These are phyloP conservation scores for Eretmochelys imbricata DNA, from an alignment of 2,113 vertebrate species.

Conservation along the genomic window DNA sequence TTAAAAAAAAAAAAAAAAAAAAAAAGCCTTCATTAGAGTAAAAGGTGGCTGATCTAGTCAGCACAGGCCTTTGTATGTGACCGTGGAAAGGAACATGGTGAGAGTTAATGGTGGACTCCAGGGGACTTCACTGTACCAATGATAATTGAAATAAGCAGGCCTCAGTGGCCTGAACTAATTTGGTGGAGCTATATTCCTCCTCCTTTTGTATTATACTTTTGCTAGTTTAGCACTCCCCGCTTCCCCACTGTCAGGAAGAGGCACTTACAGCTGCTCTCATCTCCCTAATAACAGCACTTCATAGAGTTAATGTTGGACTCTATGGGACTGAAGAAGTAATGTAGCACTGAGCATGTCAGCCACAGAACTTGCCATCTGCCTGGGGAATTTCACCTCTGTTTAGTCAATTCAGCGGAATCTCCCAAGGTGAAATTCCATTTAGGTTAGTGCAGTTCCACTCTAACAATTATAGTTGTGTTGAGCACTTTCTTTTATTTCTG, in stretches of 20 bases:
- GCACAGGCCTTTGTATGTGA: neutral
- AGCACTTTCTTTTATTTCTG: neutral
- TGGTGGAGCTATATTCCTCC: conserved; percentile 3
- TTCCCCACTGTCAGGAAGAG: conserved; percentile 50
- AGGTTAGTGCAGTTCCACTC: conserved; percentile 24
- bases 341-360: neutral
- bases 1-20: neutral
- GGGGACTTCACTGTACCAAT: conserved; percentile 8
- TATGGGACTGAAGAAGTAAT: conserved; percentile 12
- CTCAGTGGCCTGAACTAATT: conserved; percentile 24
- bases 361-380: conserved; percentile 38
- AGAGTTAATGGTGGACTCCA: conserved; percentile 51
- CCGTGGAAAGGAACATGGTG: neutral
- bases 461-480: neutral
- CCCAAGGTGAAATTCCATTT: conserved; percentile 70
- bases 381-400: conserved; percentile 42
- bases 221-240: conserved; percentile 28
- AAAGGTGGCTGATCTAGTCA: neutral
- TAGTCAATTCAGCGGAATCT: conserved; percentile 21
- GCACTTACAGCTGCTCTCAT: conserved; percentile 42
- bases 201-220: conserved; percentile 40
- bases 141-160: conserved; percentile 69
- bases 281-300: conserved; percentile 14
- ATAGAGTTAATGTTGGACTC: conserved; percentile 49
- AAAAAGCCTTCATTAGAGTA: conserved; percentile 20